Evolutionary conservation across 2,797 vertebrate genomes (phyloP).

Genomic region (Pelodytes ibericus): DNA sequence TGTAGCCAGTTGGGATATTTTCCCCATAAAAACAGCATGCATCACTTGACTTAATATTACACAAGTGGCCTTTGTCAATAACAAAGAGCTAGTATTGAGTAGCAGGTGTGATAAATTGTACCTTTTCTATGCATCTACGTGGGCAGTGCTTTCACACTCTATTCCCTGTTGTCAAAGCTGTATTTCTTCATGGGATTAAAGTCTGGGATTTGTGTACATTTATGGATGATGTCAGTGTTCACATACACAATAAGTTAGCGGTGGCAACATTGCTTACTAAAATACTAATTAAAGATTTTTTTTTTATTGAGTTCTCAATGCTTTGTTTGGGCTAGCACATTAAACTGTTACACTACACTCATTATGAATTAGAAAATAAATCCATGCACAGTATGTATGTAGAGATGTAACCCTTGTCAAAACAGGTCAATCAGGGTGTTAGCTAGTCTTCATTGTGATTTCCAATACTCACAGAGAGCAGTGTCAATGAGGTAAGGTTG

Average conservation of each 20-base stretch:
- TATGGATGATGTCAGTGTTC: conserved; percentile 19
- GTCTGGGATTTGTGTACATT: conserved; percentile 10
- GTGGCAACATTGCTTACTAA: not conserved
- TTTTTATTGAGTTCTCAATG: too few relatives aligned
- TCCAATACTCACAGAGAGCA: too few relatives aligned
- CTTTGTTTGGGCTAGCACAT: too few relatives aligned
- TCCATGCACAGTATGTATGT: too few relatives aligned
- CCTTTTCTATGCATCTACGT: conserved; percentile 39
- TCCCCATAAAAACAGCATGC: conserved; percentile 56
- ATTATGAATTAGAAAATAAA: too few relatives aligned
- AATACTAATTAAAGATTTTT: conserved; percentile 3
- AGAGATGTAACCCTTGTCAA: too few relatives aligned
- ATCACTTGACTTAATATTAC: conserved; percentile 56
- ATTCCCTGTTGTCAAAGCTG: conserved; percentile 29
- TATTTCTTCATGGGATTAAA: conserved; percentile 23
- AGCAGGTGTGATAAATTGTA: conserved; percentile 47
- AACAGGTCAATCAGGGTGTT: too few relatives aligned
- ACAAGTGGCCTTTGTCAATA: conserved; percentile 52
- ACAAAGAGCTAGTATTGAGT: conserved; percentile 47
- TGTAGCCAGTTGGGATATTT: conserved; percentile 55
- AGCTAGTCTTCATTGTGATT: too few relatives aligned
- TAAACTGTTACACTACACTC: too few relatives aligned
- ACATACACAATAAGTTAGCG: conserved; percentile 1
- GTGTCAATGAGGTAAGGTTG: too few relatives aligned
- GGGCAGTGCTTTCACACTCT: conserved; percentile 21